phyloP scores from a whole-genome alignment of 2,888 invertebrate genomes.

The Limnephilus marmoratus region DNA sequence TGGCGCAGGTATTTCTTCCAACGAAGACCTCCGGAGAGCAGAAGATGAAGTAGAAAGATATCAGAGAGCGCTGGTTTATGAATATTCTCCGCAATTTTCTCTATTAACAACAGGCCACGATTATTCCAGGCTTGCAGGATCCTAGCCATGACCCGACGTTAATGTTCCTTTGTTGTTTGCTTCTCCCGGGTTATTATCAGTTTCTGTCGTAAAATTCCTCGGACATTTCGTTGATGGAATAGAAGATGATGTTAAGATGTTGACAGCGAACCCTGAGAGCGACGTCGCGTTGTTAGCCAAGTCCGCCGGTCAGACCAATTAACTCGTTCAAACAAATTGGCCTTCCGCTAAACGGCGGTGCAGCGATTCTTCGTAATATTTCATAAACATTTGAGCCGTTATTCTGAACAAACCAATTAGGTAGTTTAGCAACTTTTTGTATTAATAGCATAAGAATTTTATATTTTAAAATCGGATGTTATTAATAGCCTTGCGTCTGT shows the following conservation, averaged over 20 bases:
- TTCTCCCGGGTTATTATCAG: constrained; percentile 55
- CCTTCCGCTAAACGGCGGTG: not conserved
- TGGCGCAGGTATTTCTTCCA: not conserved
- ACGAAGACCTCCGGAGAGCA: constrained; percentile 17
- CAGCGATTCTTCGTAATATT: not conserved
- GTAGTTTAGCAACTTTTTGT: no score
- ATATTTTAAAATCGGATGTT: no score
- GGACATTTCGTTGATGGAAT: constrained; percentile 48
- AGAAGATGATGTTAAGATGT: constrained; percentile 8
- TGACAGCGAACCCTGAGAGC: constrained; percentile 32
- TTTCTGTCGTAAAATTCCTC: constrained; percentile 50
- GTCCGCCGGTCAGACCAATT: not conserved
- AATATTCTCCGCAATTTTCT: constrained; percentile 59
- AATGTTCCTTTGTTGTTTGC: constrained; percentile 62
- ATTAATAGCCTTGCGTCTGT: no score
- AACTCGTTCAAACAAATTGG: not conserved
- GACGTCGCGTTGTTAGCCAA: not conserved
- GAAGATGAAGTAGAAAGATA: constrained; percentile 22
- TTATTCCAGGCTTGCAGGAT: not conserved
- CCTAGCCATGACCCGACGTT: constrained; percentile 37
- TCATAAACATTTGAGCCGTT: not conserved
- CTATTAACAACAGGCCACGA: constrained; percentile 51
- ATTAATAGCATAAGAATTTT: no score
- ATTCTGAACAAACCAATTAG: no score
- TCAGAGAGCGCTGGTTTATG: constrained; percentile 28